phyloP scores from a whole-genome alignment of 2,113 vertebrate genomes.

The Pelusios castaneus region DNA sequence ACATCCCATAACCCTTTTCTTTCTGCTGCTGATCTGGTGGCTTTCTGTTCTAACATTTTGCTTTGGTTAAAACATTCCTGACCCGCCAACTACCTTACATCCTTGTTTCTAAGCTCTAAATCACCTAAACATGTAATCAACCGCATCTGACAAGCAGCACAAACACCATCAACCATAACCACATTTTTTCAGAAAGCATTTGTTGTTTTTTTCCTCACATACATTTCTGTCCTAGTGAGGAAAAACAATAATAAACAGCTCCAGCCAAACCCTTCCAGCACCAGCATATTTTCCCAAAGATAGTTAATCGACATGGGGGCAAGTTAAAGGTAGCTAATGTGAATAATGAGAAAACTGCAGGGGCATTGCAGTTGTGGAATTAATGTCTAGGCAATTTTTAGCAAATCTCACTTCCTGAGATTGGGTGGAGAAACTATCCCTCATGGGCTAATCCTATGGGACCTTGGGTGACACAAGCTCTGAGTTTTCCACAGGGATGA shows the following conservation, averaged over 20 bases:
- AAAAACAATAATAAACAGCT: neutral
- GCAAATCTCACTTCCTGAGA: neutral
- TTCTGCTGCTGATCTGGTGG: neutral
- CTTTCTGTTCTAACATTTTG: neutral
- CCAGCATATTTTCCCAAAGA: neutral
- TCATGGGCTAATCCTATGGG: neutral
- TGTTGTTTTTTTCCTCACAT: neutral
- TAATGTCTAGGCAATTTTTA: neutral
- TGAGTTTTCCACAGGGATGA: neutral
- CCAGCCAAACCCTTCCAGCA: neutral
- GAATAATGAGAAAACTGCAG: neutral
- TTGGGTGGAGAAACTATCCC: neutral
- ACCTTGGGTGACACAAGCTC: neutral
- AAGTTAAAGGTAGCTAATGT: neutral
- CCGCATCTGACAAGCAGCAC: neutral
- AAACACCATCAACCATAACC: neutral
- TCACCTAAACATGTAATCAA: slow-evolving; percentile 14
- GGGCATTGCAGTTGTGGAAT: neutral
- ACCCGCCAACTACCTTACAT: neutral
- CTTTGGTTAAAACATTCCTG: neutral
- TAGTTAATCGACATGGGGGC: neutral
- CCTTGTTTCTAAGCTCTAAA: neutral
- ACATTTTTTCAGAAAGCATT: neutral
- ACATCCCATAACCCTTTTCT: neutral
- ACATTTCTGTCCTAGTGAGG: neutral